phyloP scores from a whole-genome alignment of 1,140 invertebrate genomes.

The Geopemphigus sp. region DNA sequence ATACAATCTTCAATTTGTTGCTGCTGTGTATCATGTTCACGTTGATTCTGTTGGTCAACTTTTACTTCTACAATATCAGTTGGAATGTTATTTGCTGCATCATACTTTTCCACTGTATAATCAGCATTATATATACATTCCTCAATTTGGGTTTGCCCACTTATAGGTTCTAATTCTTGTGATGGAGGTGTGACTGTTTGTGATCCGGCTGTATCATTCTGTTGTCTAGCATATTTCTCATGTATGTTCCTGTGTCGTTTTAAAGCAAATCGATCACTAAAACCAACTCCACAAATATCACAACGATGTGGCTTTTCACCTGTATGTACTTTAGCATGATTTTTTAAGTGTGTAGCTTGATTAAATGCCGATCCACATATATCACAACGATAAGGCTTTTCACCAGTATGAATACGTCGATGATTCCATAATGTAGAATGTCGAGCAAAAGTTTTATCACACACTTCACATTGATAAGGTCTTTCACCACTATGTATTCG shows the following conservation, averaged over 20 bases:
- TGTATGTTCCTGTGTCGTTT: slow-evolving; percentile 76
- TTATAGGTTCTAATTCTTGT: slow-evolving; percentile 45
- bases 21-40: slow-evolving; percentile 31
- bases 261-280: slow-evolving; percentile 76
- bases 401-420: slow-evolving; percentile 89
- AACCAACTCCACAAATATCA: slow-evolving; percentile 83
- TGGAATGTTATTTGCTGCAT: slow-evolving; percentile 35
- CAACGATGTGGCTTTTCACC: slow-evolving; percentile 60
- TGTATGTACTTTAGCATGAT: slow-evolving; percentile 69
- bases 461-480: slow-evolving; percentile 88
- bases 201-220: slow-evolving; percentile 26
- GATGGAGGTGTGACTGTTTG: slow-evolving; percentile 28
- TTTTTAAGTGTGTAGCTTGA: slow-evolving; percentile 82
- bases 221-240: slow-evolving; percentile 67
- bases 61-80: slow-evolving; percentile 47
- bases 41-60: slow-evolving; percentile 46
- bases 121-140: slow-evolving; percentile 43
- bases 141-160: slow-evolving; percentile 36
- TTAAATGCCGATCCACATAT: slow-evolving; percentile 81
- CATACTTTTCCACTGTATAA: slow-evolving; percentile 44
- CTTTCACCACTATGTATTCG: slow-evolving; percentile 86
- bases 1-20: slow-evolving; percentile 46
- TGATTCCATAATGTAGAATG: slow-evolving; percentile 89
- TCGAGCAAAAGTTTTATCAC: slow-evolving; percentile 83
- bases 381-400: slow-evolving; percentile 83